A percentile compares a stretch with the other conserved stretches of the same genome.
These are phyloP conservation scores for Oxytorus armatus DNA, from an alignment of 2,888 invertebrate genomes.

Conservation along the genomic window DNA sequence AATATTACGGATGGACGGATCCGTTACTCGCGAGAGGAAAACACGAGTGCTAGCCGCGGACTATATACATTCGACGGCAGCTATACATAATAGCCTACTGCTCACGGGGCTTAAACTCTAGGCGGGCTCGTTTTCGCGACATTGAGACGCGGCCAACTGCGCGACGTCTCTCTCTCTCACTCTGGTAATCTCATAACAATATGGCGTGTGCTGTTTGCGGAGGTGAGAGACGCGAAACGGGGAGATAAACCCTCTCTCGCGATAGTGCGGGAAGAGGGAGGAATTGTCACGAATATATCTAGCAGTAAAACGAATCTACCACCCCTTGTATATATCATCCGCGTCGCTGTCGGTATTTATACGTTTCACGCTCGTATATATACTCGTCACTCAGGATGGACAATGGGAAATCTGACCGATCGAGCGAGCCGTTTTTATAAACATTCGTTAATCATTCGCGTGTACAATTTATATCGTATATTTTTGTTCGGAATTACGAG, in stretches of 20 bases:
- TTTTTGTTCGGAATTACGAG: too few relatives aligned
- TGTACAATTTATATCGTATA: too few relatives aligned
- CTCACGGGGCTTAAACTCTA: slow-evolving; percentile 73
- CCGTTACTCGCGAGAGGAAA: slow-evolving; percentile 44
- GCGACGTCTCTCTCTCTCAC: slow-evolving; percentile 76
- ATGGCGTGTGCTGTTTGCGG: slow-evolving; percentile 80
- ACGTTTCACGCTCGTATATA: too few relatives aligned
- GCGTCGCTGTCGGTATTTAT: slow-evolving; percentile 16
- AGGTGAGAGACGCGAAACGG: slow-evolving; percentile 79
- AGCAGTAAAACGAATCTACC: slow-evolving; percentile 37
- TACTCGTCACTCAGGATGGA: too few relatives aligned
- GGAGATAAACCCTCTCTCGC: slow-evolving; percentile 67
- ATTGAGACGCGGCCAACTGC: slow-evolving; percentile 89
- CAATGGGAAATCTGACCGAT: too few relatives aligned
- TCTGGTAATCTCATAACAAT: slow-evolving; percentile 89
- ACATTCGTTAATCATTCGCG: too few relatives aligned
- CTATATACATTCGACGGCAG: slow-evolving; percentile 48
- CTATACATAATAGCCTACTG: slow-evolving; percentile 64
- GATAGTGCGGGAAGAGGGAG: slow-evolving; percentile 49
- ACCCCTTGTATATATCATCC: slow-evolving; percentile 31
- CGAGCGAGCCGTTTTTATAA: too few relatives aligned
- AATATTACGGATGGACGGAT: slow-evolving; percentile 46
- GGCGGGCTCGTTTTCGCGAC: slow-evolving; percentile 73
- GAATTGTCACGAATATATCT: slow-evolving; percentile 56
- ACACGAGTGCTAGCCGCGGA: slow-evolving; percentile 58